These are phyloP conservation scores for Phenganax subtilis DNA, from an alignment of 92 coral and sea anemone species.

Conservation along the genomic window DNA sequence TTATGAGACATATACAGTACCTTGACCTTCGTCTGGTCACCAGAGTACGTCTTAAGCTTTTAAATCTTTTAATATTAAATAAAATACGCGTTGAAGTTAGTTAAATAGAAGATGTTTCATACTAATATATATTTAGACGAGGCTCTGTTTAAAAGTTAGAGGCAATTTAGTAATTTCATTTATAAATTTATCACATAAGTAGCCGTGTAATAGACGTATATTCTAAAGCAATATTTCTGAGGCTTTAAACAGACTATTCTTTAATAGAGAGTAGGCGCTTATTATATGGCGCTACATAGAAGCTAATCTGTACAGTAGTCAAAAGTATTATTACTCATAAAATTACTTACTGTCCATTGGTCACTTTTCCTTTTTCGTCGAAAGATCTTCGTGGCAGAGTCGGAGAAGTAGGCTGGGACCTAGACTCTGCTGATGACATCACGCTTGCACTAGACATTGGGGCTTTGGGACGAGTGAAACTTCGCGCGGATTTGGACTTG, in stretches of 20 bases:
- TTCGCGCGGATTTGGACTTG: constrained; percentile 92
- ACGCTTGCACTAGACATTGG: constrained; percentile 46
- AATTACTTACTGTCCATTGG: constrained; percentile 39
- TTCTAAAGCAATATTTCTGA: no score
- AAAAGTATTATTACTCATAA: background rate
- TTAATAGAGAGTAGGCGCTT: no score
- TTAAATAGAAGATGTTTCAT: background rate
- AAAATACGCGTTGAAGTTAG: constrained; percentile 14
- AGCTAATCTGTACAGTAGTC: no score
- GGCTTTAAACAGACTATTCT: no score
- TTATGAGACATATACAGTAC: background rate
- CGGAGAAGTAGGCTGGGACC: constrained; percentile 95
- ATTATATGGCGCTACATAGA: no score
- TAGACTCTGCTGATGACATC: constrained; percentile 43
- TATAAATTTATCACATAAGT: background rate
- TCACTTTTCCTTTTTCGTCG: constrained; percentile 53
- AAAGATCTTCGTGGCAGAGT: constrained; percentile 61
- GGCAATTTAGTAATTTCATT: background rate
- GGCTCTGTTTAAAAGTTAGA: background rate
- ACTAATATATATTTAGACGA: background rate
- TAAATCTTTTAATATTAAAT: constrained; percentile 28
- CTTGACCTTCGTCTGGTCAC: constrained; percentile 22
- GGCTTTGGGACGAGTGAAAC: constrained; percentile 64
- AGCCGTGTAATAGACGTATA: no score
- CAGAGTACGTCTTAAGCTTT: constrained; percentile 15